phyloP scores from a whole-genome alignment of 2,888 invertebrate genomes.

The Ferdinandea cuprea region DNA sequence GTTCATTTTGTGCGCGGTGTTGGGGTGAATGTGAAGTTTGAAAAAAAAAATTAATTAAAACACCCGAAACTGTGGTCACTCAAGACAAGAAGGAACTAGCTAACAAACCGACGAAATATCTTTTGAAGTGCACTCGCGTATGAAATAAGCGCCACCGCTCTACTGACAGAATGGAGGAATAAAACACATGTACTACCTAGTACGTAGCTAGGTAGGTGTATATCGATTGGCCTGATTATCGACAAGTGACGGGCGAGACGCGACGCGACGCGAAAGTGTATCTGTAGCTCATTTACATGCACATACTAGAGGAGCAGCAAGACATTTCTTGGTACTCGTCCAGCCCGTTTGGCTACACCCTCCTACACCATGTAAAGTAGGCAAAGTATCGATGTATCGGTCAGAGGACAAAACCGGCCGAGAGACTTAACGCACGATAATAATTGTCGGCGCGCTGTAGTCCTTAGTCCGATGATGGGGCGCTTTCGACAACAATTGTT shows the following conservation, averaged over 20 bases:
- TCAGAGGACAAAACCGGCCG: constrained; percentile 27
- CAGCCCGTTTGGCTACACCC: constrained; percentile 21
- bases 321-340: constrained; percentile 39
- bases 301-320: constrained; percentile 6
- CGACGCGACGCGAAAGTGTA: too few relatives aligned
- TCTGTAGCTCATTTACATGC: constrained; percentile 42
- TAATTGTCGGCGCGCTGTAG: constrained; percentile 10
- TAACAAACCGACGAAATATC: constrained; percentile 41
- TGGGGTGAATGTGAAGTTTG: not conserved
- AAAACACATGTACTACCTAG: constrained; percentile 53
- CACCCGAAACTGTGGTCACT: constrained; percentile 6
- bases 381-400: constrained; percentile 57
- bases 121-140: constrained; percentile 62
- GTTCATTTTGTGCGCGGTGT: constrained; percentile 28
- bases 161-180: constrained; percentile 16
- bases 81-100: constrained; percentile 10
- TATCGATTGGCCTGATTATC: constrained; percentile 71
- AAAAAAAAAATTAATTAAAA: not conserved
- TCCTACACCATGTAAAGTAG: too few relatives aligned
- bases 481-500: constrained; percentile 38
- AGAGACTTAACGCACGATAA: constrained; percentile 17
- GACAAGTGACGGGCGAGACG: too few relatives aligned
- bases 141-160: constrained; percentile 30
- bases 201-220: constrained; percentile 2
- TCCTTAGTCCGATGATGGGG: constrained; percentile 23